These are phyloP conservation scores for Pyrrhia umbra DNA, from an alignment of 2,888 invertebrate genomes.

Conservation along the genomic window DNA sequence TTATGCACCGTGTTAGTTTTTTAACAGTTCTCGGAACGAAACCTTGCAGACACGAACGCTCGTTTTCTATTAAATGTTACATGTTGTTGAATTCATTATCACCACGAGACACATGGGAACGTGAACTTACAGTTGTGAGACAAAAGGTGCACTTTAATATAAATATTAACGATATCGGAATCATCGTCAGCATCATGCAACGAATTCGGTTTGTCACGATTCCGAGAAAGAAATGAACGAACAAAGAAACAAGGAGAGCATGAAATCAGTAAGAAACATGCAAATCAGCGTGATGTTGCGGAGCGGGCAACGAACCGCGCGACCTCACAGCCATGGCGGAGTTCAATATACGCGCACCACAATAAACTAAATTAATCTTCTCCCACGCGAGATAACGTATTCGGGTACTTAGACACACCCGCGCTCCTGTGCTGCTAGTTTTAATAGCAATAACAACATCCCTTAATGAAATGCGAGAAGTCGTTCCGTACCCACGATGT, in stretches of 20 bases:
- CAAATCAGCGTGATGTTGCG: conserved; percentile 78
- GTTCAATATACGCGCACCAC: conserved; percentile 56
- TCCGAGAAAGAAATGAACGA: conserved; percentile 70
- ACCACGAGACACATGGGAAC: conserved; percentile 39
- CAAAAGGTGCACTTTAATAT: conserved; percentile 55
- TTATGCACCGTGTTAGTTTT: conserved; percentile 60
- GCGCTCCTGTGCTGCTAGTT: conserved; percentile 25
- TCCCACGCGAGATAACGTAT: conserved; percentile 68
- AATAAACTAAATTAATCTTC: conserved; percentile 67
- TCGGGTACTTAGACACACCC: conserved; percentile 60
- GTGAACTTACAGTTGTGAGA: conserved; percentile 47
- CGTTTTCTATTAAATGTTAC: conserved; percentile 61
- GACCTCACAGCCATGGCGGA: conserved; percentile 64
- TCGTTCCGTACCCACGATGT: conserved; percentile 24
- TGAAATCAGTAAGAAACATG: conserved; percentile 77
- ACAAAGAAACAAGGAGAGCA: conserved; percentile 76
- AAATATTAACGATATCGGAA: conserved; percentile 50
- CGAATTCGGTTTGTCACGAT: conserved; percentile 74
- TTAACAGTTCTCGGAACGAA: conserved; percentile 53
- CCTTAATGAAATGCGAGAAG: conserved; percentile 44
- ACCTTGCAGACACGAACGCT: conserved; percentile 58
- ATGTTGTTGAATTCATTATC: conserved; percentile 50
- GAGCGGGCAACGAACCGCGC: conserved; percentile 75
- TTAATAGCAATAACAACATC: conserved; percentile 56
- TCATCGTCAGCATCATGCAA: conserved; percentile 64